Evolutionary conservation across 2,888 invertebrate species (phyloP).

Genomic region (Itoplectis maculator): DNA sequence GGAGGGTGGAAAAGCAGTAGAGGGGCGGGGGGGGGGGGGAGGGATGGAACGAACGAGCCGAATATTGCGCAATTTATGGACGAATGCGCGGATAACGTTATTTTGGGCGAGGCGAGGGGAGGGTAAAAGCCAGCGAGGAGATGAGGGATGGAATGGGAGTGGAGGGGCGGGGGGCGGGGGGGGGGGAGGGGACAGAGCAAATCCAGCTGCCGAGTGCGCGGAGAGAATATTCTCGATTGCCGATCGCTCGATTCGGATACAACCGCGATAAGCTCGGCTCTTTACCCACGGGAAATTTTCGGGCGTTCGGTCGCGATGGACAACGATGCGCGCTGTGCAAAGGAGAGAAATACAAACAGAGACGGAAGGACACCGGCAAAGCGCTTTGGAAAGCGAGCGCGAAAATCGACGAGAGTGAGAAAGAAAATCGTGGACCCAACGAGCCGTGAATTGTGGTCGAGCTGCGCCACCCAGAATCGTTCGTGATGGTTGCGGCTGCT

Average conservation of each 20-base stretch:
- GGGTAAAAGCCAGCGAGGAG: too few species aligned
- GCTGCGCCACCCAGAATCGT: constrained; percentile 50
- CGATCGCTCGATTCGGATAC: constrained; percentile 45
- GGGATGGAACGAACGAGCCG: constrained; percentile 10
- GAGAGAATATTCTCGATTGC: constrained; percentile 52
- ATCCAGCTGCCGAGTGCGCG: constrained; percentile 62
- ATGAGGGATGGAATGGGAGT: too few species aligned
- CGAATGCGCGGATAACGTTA: constrained; percentile 28
- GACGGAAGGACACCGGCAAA: too few species aligned
- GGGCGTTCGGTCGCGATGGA: constrained; percentile 24
- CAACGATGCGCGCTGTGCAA: constrained; percentile 6
- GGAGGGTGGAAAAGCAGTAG: background rate
- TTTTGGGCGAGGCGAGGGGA: background rate
- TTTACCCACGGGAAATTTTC: constrained; percentile 73
- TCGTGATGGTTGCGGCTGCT: constrained; percentile 45
- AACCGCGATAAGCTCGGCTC: constrained; percentile 59
- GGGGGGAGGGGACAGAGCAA: background rate
- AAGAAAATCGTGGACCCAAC: constrained; percentile 66
- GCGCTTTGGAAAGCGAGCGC: constrained; percentile 1
- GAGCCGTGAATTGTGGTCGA: constrained; percentile 74
- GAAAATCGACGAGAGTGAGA: constrained; percentile 16
- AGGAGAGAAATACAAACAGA: too few species aligned
- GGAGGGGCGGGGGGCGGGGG: background rate
- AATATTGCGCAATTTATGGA: constrained; percentile 32
- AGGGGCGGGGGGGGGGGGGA: background rate